phyloP scores from a whole-genome alignment of 1,140 invertebrate genomes.

The Adoxophyes honmai region DNA sequence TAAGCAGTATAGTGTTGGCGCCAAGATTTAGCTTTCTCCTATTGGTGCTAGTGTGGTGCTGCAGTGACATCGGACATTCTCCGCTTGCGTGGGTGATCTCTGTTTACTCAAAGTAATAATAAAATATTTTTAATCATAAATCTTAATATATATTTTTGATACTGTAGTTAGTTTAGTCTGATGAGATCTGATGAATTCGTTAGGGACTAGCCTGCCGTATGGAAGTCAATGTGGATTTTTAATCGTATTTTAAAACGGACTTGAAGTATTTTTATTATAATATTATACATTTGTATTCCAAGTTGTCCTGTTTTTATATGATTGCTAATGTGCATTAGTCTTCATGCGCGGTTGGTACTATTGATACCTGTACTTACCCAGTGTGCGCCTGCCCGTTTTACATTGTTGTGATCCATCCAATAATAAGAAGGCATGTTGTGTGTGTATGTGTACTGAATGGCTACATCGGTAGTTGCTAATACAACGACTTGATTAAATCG shows the following conservation, averaged over 20 bases:
- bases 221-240: not conserved
- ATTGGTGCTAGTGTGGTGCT: conserved; percentile 57
- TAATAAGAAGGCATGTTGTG: conserved; percentile 69
- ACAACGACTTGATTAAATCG: conserved; percentile 45
- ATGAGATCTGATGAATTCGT: conserved; percentile 13
- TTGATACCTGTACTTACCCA: conserved; percentile 77
- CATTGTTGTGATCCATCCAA: conserved; percentile 74
- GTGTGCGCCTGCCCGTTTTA: conserved; percentile 66
- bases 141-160: conserved; percentile 58
- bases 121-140: conserved; percentile 52
- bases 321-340: conserved; percentile 12
- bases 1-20: not conserved
- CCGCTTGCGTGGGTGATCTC: conserved; percentile 60
- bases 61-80: conserved; percentile 34
- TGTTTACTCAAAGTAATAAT: conserved; percentile 53
- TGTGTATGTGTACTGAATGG: conserved; percentile 58
- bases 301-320: conserved; percentile 1
- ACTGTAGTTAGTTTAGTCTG: conserved; percentile 48
- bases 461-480: conserved; percentile 38
- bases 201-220: not conserved
- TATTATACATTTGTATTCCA: not conserved
- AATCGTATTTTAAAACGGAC: not conserved
- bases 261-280: too few relatives aligned
- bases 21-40: conserved; percentile 7
- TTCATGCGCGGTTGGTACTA: conserved; percentile 34